Conservation (phyloP, 1,140 invertebrate genomes). For the Tetramorium simillimum region DNA sequence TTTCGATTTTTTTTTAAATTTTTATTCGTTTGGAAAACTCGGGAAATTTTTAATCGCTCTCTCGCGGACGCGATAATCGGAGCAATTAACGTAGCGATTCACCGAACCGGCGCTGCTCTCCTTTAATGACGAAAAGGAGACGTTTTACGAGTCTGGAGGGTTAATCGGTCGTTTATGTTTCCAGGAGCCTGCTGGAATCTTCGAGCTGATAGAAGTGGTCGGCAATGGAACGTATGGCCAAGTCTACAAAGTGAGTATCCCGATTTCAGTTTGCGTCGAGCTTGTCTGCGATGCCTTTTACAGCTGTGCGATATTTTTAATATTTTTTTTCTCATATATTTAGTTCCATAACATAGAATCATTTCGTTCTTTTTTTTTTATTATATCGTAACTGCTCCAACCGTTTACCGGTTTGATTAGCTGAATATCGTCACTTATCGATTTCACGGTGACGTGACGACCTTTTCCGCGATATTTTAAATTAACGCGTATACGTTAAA, state of each 20-base stretch:
- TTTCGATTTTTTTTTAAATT: not conserved
- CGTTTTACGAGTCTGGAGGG: not conserved
- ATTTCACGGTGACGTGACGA: constrained; percentile 27
- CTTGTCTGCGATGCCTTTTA: not conserved
- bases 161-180: constrained; percentile 71
- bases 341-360: not conserved
- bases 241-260: constrained; percentile 97
- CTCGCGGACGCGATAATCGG: not conserved
- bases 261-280: not conserved
- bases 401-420: not conserved
- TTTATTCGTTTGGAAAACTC: not conserved
- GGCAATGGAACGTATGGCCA: constrained; percentile 99
- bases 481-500: constrained; percentile 20
- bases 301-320: not conserved
- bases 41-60: not conserved
- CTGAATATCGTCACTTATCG: constrained; percentile 3
- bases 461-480: constrained; percentile 45
- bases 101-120: not conserved
- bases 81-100: not conserved
- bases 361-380: not conserved
- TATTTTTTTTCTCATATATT: not conserved
- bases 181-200: constrained; percentile 99
- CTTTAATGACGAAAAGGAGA: constrained; percentile 9
- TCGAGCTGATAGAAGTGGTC: constrained; percentile 99
- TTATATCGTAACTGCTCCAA: not conserved